Evolutionary conservation across 2,113 vertebrate species (phyloP).

Genomic region (Tauraco erythrolophus): DNA sequence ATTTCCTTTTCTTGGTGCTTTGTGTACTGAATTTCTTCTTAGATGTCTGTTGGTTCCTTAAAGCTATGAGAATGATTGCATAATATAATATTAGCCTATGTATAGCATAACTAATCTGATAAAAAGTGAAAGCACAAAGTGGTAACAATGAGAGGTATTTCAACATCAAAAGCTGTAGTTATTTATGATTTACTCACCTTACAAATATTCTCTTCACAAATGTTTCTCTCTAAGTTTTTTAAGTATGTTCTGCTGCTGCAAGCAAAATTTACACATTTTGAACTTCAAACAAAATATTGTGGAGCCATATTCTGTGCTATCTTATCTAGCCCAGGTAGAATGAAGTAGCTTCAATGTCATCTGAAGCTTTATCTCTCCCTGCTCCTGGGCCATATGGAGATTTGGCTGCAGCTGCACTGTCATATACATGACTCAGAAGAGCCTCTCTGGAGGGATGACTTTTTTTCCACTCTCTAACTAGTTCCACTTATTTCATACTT

Average conservation of each 20-base stretch:
- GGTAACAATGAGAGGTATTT: background rate
- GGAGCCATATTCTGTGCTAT: background rate
- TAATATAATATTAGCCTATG: background rate
- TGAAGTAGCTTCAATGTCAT: background rate
- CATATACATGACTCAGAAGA: fast-evolving
- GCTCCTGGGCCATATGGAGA: background rate
- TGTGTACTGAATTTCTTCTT: slow-evolving; percentile 9
- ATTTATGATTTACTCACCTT: background rate
- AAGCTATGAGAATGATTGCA: background rate
- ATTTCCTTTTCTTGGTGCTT: background rate
- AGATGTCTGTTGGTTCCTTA: background rate
- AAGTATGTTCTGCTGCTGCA: background rate
- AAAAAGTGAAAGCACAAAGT: background rate
- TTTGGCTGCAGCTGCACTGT: background rate
- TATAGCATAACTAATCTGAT: background rate
- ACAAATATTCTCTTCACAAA: background rate
- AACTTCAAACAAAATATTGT: background rate
- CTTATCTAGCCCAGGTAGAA: background rate
- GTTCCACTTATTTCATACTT: background rate
- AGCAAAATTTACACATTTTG: background rate
- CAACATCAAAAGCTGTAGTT: background rate
- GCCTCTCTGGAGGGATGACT: background rate
- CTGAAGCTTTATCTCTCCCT: background rate
- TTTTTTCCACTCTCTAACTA: background rate
- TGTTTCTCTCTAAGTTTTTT: background rate